Base-by-base conservation (phyloP, 2,888 invertebrate genomes). In the Noctuana brunneofusca region DNA sequence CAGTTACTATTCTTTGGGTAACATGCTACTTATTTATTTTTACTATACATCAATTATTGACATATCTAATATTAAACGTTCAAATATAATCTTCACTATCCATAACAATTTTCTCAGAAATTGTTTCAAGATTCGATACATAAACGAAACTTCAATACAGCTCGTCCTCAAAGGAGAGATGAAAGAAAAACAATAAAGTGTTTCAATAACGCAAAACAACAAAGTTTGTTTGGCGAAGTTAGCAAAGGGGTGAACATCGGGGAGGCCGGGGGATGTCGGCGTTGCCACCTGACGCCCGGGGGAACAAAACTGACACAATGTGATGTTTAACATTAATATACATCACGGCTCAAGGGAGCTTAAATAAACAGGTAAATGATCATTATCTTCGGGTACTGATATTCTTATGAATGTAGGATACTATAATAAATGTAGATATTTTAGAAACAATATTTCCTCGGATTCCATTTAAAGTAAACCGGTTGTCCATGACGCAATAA, bases 121-220 rank as follows among this genome's bases (percentile, higher is more conserved):
- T 74, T 72, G 70, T 75, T 77, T 69, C 68, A 70, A 70, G 66
- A 74, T 79, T 72, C 65, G 71, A 75, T 75, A 76, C 69, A 67
- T 66, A 68, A 69, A 74, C 73, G 70, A 71, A 75, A 79, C 71
- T 78, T 78, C 66, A 63, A 69, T 65, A 72, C 69, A 74, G 68
- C 68, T 66, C 71, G 70, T 71, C 69, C 74, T 78, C 80, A 82
- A 84, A 84, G 78, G 77, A 79, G 73, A 78, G 82, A 85, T 84
- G 86, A 87, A 89, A 87, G 84, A 84, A 87, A 84, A 87, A 87
- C 86, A 88, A 84, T 83, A 81, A 87, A 86, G 78, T 84, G 87
- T 85, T 89, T 86, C 86, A 86, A 87, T 86, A 89, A 84, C 80
- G 81, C 78, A 79, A 81, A 86, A 84, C 83, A 87, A 85, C 81